Base-by-base conservation (phyloP, 30 jellyfish, hydroid and myxozoan species). In the Aurelia sp. region DNA sequence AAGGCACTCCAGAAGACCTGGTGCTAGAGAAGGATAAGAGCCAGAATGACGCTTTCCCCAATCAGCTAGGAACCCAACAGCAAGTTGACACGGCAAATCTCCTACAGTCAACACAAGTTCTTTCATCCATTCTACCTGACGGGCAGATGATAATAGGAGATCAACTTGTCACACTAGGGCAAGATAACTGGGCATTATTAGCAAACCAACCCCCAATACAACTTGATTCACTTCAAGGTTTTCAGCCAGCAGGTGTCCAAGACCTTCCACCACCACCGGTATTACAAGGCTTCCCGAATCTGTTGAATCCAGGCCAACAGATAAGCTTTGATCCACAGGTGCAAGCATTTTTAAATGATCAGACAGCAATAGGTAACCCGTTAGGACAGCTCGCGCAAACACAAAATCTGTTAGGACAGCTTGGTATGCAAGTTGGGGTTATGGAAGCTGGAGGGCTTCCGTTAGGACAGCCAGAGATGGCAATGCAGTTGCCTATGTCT, bases 1-100 rank as follows among this genome's bases (percentile, higher is more conserved):
- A 68, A 44, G 87, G 96, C 11, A 87, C 96, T 3, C 96, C 96
- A 55, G 96, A 87, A 60, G 96, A 84, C 13, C 91, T 87, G 23
- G 78, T 67, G 63, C 86, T 78, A 4, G 90, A 78, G 58, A 69
- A 78, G 37, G 96, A 78, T 20, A 57, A 40, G 11, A 20, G 31
- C n/a, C 77, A 23, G 23, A 41, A 37, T 27, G 51, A 35, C 52
- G 10, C 89, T 8, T 10, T 47, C 30, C 21, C 51, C 1, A 60
- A 27, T 52, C 81, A 37, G 27, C 17, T 57, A 1, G 72, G 12
- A 41, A 10, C 66, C 41, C 80, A 23, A 71, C 81, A 63, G 22
- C 30, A 61, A 22, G 19, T 4, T 10, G 33, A 9, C 41, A 19
- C 61, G 19, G 11, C 73, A 17, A 35, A 13, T 20, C 48, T 68